Conservation (phyloP, 2,888 invertebrate species). For the Julus scanicus region DNA sequence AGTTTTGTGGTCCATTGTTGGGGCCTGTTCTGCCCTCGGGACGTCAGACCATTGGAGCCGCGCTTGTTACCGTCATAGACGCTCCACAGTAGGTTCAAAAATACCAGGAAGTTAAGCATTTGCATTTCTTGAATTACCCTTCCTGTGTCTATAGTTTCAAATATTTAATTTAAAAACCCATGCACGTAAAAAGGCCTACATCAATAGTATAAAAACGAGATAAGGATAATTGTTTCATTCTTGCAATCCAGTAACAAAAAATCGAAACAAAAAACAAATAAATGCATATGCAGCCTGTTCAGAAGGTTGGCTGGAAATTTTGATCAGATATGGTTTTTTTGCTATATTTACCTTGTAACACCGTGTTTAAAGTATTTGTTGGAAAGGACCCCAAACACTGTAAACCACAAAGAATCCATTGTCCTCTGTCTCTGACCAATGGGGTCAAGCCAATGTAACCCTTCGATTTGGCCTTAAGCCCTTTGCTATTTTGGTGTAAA, state of each 20-base stretch:
- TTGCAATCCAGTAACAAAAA: slow-evolving; percentile 28
- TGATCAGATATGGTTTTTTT: slow-evolving; percentile 10
- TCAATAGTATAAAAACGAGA: not conserved
- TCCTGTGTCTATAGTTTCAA: not conserved
- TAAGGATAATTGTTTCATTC: slow-evolving; percentile 15
- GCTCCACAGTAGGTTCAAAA: not conserved
- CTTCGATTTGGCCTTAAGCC: no score
- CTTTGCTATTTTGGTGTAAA: no score
- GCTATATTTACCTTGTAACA: not conserved
- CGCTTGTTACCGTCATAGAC: no score
- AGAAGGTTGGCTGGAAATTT: not conserved
- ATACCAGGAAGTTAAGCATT: not conserved
- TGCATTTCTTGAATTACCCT: slow-evolving; percentile 36
- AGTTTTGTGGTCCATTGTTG: no score
- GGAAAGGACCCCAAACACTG: no score
- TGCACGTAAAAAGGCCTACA: not conserved
- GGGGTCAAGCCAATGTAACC: no score
- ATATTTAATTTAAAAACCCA: not conserved
- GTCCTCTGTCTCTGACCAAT: no score
- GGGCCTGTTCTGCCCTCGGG: no score
- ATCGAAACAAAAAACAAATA: not conserved
- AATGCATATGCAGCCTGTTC: not conserved
- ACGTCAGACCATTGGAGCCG: no score
- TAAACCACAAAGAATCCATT: no score
- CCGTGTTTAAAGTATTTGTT: not conserved